Base-by-base conservation (phyloP, 2,888 invertebrate species). In the Sisyra nigra region DNA sequence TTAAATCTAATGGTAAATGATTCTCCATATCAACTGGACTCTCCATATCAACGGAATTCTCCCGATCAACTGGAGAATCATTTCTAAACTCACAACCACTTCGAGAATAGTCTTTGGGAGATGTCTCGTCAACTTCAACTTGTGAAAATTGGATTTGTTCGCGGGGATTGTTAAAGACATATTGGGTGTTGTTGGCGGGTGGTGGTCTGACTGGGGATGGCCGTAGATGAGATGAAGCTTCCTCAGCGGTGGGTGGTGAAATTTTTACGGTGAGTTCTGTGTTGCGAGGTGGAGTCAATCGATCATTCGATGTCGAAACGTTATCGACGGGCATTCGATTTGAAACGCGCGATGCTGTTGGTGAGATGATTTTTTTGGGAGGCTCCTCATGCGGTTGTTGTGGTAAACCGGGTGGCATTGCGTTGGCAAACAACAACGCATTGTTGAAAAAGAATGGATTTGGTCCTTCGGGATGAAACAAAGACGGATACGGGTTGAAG, bases 1-100 rank as follows among this genome's bases (percentile, higher is more conserved):
- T 77, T 48, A 87, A 64, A 60, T 87, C 87, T 36, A 87, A 61
- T 1, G 87, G 86, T 55, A 80, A 75, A 46, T 81, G 80, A 4
- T 65, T 63, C 41, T 24, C 24, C 9, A 50, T 51, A 45, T 55
- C 61, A 44, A 62, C 63, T 1, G 65, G 61, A 15, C 66, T 59
- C 41, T 24, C 24, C 9, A 50, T 51, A 45, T 55, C 61, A 44
- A 62, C 63, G 1, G 65, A 61, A 4, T 65, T 63, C 41, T 24
- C 24, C 9, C 50, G 51, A 45, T 55, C 61, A 44, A 62, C 63
- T 1, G 65, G 61, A 15, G n/a, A n/a, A n/a, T 66, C 59, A 7
- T 24, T 24, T 3, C 24, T 3, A 24, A 5, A 24, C 7, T 24
- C 24, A 24, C 24, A 5, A 7, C 24, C 24, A 24, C 24, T 24